Base-by-base conservation (phyloP, 1,140 invertebrate species). In the Ooceraea biroi region DNA sequence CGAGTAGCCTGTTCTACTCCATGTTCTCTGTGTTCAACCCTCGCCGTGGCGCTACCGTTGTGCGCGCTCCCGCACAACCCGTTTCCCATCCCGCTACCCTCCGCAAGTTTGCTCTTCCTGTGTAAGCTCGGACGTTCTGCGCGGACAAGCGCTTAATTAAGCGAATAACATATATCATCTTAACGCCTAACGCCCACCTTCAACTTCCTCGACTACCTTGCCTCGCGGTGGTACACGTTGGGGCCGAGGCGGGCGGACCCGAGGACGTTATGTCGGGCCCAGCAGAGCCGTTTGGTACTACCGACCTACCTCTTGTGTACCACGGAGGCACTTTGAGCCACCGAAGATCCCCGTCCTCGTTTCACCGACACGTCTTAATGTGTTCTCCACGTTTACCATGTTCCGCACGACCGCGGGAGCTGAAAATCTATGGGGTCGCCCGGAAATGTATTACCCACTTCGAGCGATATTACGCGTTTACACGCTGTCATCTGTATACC, bases 91-190 rank as follows among this genome's bases (percentile, higher is more conserved):
- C 27, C 77, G 3, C 44, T 63, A 19, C 66, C 48, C 41, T 22
- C 72, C 69, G 61, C 48, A 92, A 92, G 91, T 92, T 91, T 90
- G 87, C 89, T 86, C 83, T 66, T 50, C 73, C 69, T 19, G 58
- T 25, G 22, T 78, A 84, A 85, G 84, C 87, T 78, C 60, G 87
- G 87, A 88, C 86, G 84, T 80, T 83, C 66, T 57, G 58, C 88
- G 88, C 86, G 91, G 89, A 92, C 91, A 89, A 92, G 90, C 89
- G 91, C 92, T 94, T 93, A 93, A 94, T 94, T 94, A 94, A 93
- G 90, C 88, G 90, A 91, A 93, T 92, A 94, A 92, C 91, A 91
- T 93, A 93, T 93, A 91, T 92, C 91, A 90, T 88, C 46, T 82
- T 90, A 91, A 91, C 92, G 90, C 91, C 88, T 89, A 88, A 90